Conservation (phyloP, 1,140 invertebrate genomes). For the Liolophura sinensis region DNA sequence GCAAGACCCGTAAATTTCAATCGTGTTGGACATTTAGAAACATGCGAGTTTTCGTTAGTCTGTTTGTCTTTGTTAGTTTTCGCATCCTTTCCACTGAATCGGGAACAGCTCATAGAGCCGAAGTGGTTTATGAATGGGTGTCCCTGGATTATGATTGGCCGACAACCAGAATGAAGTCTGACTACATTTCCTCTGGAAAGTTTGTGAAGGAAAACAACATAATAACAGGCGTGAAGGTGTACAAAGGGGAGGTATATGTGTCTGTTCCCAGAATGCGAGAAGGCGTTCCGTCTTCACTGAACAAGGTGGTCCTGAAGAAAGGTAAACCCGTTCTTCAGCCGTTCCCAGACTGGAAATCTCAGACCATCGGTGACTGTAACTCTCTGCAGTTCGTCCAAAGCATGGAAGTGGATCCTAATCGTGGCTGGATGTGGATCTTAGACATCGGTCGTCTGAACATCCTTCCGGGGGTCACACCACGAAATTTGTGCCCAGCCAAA, state of each 20-base stretch:
- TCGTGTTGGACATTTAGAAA: too few species aligned
- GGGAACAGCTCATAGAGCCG: too few species aligned
- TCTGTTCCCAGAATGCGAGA: slow-evolving; percentile 4
- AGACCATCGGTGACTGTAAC: slow-evolving; percentile 1
- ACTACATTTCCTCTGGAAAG: too few species aligned
- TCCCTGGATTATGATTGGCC: slow-evolving; percentile 22
- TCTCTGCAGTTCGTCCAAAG: slow-evolving; percentile 6
- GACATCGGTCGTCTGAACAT: slow-evolving; percentile 27
- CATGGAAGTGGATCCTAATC: slow-evolving; percentile 2
- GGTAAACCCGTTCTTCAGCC: not conserved
- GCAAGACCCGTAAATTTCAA: too few species aligned
- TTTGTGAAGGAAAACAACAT: slow-evolving; percentile 2
- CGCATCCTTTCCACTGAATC: too few species aligned
- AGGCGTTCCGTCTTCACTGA: slow-evolving; percentile 7
- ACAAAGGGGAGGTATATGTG: not conserved
- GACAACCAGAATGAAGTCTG: too few species aligned
- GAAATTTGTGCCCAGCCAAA: slow-evolving; percentile 31
- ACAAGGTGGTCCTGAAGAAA: slow-evolving; percentile 4
- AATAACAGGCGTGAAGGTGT: slow-evolving; percentile 2
- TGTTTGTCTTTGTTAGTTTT: too few species aligned
- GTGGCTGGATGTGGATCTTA: slow-evolving; percentile 20
- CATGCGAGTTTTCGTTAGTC: too few species aligned
- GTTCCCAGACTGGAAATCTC: slow-evolving; percentile 3
- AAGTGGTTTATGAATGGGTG: slow-evolving; percentile 9
- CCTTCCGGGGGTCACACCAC: slow-evolving; percentile 1